These are phyloP conservation scores for Microtus richardsoni DNA, from an alignment of 2,113 vertebrate genomes.

Conservation along the genomic window DNA sequence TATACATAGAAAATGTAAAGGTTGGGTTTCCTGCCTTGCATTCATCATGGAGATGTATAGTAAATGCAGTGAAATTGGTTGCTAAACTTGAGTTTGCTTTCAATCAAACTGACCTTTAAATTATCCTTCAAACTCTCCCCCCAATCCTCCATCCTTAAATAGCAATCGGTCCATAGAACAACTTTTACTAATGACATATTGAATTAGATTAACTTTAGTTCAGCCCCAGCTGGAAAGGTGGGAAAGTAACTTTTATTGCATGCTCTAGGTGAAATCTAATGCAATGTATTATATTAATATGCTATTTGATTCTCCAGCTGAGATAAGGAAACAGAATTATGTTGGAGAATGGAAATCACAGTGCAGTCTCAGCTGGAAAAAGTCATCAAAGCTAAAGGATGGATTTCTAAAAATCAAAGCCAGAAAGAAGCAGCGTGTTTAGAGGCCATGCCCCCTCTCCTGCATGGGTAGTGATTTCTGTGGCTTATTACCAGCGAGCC, in stretches of 20 bases:
- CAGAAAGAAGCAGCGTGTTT: not conserved
- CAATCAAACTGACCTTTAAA: slow-evolving; percentile 74
- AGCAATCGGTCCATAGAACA: slow-evolving; percentile 54
- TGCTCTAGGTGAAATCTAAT: slow-evolving; percentile 63
- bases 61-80: slow-evolving; percentile 53
- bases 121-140: slow-evolving; percentile 38
- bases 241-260: slow-evolving; percentile 68
- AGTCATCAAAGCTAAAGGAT: slow-evolving; percentile 47
- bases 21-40: slow-evolving; percentile 65
- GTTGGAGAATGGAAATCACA: slow-evolving; percentile 49
- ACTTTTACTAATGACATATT: slow-evolving; percentile 70
- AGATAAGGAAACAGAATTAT: slow-evolving; percentile 71
- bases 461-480: too few species aligned
- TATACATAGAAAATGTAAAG: slow-evolving; percentile 67
- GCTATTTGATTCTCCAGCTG: slow-evolving; percentile 61
- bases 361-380: not conserved
- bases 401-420: slow-evolving; percentile 16
- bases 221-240: slow-evolving; percentile 53
- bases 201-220: slow-evolving; percentile 69
- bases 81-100: slow-evolving; percentile 65
- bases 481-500: not conserved
- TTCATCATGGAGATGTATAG: slow-evolving; percentile 62
- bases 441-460: not conserved
- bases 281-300: slow-evolving; percentile 74
- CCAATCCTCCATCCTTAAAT: slow-evolving; percentile 11